phyloP scores from a whole-genome alignment of 2,113 vertebrate species.

The Etheostoma cragini region DNA sequence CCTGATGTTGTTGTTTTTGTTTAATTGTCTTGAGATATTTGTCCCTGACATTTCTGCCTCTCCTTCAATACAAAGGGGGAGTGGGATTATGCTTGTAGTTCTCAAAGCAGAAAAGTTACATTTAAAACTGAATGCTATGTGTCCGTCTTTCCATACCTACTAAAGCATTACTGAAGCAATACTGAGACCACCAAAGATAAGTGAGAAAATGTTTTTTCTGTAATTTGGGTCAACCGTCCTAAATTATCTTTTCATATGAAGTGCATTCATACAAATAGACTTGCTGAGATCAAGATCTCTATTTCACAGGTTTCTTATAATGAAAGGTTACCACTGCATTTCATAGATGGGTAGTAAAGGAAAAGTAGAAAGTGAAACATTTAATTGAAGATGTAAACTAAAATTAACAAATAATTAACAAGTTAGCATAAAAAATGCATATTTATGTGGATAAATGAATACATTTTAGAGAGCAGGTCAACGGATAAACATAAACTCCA shows the following conservation, averaged over 20 bases:
- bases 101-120: background rate
- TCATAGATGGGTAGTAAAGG: background rate
- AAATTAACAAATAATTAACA: background rate
- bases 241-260: background rate
- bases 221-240: background rate
- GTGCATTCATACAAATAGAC: background rate
- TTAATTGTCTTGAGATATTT: background rate
- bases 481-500: background rate
- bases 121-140: background rate
- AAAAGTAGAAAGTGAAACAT: background rate
- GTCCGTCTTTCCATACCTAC: too few relatives aligned
- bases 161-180: background rate
- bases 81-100: background rate
- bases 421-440: background rate
- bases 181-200: background rate
- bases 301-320: background rate
- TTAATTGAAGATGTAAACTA: background rate
- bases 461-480: background rate
- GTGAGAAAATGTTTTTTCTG: background rate
- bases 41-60: background rate
- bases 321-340: background rate
- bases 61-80: background rate
- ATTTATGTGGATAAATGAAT: background rate
- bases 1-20: background rate
- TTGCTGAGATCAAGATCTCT: background rate